These are phyloP conservation scores for Julus scanicus DNA, from an alignment of 2,888 invertebrate genomes.

Conservation along the genomic window DNA sequence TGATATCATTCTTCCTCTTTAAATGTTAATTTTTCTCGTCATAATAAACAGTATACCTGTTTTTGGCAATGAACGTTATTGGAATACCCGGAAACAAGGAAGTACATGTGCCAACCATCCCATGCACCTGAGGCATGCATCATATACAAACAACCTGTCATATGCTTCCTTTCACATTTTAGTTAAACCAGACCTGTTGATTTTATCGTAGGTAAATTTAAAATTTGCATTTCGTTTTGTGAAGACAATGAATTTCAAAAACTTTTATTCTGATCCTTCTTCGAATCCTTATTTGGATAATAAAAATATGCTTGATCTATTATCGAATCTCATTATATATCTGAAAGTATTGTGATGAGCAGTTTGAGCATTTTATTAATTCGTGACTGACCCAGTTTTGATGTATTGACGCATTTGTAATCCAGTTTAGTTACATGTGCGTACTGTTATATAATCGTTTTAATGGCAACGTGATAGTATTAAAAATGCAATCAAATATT, in stretches of 20 bases:
- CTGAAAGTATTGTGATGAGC: neutral
- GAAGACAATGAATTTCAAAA: too few relatives aligned
- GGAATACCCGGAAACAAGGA: neutral
- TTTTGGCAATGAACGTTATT: neutral
- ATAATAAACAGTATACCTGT: neutral
- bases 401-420: neutral
- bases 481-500: neutral
- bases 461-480: constrained; percentile 18
- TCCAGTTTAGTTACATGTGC: neutral
- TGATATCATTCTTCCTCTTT: neutral
- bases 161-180: neutral
- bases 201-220: neutral
- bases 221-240: too few relatives aligned
- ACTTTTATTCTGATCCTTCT: neutral
- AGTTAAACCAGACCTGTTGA: neutral
- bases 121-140: neutral
- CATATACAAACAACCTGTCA: neutral
- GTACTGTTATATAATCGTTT: neutral
- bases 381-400: constrained; percentile 16
- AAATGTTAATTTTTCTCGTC: neutral
- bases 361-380: neutral
- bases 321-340: too few relatives aligned
- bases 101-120: neutral
- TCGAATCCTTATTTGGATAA: neutral
- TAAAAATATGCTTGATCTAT: too few relatives aligned